Base-by-base conservation (phyloP, 1,140 invertebrate genomes). In the Orius laevigatus region DNA sequence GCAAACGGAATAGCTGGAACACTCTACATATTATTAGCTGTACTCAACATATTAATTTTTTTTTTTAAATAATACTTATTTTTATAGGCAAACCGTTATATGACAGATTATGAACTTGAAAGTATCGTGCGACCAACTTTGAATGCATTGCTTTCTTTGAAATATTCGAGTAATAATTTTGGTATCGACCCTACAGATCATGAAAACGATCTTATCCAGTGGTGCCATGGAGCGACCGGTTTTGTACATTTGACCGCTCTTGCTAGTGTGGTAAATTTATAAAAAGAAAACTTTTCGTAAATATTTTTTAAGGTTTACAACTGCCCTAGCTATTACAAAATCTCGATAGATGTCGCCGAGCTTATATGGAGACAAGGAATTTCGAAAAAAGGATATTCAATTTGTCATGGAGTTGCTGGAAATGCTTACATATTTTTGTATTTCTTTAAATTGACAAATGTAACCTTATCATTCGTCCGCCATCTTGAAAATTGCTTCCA, bases 331-430 rank as follows among this genome's bases (percentile, higher is more conserved):
- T 95, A 92, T 66, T 60, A 91, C 40, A 61, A 80, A 55, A 71
- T 72, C 42, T 84, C 86, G 5, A 53, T 74, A 46, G 63, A 75
- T 55, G 84, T 78, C 59, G 79, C 74, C n/a, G 78, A 91, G 46
- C 72, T 87, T 15, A 72, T 88, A 46, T 95, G 91, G 91, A 52
- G 74, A 50, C 66, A 86, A 56, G 90, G 91, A 32, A 60, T 95
- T 12, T 66, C 91, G 11, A 76, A 69, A 53, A 95, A 94, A 68
- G 89, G 91, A 6, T 91, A 86, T 62, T 81, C 89, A 44, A 66
- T 96, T 3, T 95, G 92, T 63, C 91, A 97, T 64, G 92, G 92
- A 2, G 78, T 85, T 12, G 70, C 86, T 59, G 92, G 91, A 53
- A 96, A 95, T 68, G 90, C 78, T n/a, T 95, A 93, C 61, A 71